Conservation (phyloP, 2,113 vertebrate species). For the Genyomyrus donnyi region DNA sequence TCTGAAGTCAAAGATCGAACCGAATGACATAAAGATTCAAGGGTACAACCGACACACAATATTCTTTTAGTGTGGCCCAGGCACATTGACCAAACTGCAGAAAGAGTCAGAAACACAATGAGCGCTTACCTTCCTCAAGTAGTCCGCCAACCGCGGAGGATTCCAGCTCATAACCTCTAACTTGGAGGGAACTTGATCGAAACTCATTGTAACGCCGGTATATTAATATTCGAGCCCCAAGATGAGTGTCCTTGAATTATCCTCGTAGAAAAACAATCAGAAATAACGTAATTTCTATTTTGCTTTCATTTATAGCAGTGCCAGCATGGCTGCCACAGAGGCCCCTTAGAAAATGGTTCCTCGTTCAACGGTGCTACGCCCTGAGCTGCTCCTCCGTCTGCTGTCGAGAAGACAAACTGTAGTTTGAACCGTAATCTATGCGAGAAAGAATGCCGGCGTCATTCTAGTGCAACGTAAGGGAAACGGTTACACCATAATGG, state of each 20-base stretch:
- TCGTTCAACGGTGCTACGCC: neutral
- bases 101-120: too few relatives aligned
- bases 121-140: slow-evolving; percentile 56
- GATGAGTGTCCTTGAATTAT: slow-evolving; percentile 1
- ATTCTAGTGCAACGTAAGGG: neutral
- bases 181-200: slow-evolving; percentile 61
- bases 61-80: neutral
- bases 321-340: neutral
- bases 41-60: neutral
- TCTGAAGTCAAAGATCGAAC: neutral
- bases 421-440: neutral
- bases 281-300: neutral
- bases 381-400: neutral
- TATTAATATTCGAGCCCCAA: neutral
- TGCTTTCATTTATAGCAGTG: neutral
- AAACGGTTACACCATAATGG: neutral
- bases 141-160: slow-evolving; percentile 68
- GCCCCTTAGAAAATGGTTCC: slow-evolving; percentile 18
- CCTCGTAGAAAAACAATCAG: neutral
- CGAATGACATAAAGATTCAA: neutral
- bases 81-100: neutral
- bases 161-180: slow-evolving; percentile 74
- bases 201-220: slow-evolving; percentile 63
- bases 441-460: neutral
- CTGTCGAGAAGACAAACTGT: neutral